Conservation (phyloP, 2,113 vertebrate species). For the Rhinoderma darwinii region DNA sequence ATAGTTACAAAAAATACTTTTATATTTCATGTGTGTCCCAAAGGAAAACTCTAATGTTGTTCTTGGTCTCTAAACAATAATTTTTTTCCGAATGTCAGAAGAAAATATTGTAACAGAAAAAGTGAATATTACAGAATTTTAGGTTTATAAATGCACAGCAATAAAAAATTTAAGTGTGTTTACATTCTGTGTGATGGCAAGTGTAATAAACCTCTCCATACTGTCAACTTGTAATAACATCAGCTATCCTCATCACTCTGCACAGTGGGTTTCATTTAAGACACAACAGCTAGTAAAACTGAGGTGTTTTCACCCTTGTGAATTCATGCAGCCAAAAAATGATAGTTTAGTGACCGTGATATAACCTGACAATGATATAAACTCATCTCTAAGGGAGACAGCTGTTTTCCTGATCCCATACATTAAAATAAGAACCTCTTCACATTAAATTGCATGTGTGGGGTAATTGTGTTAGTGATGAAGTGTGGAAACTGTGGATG, state of each 20-base stretch:
- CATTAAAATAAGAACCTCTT: not conserved
- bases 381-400: conserved; percentile 41
- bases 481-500: not conserved
- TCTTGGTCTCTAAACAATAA: not conserved
- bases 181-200: conserved; percentile 31
- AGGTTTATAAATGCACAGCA: not conserved
- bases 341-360: conserved; percentile 49
- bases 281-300: conserved; percentile 34
- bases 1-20: not conserved
- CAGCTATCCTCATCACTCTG: conserved; percentile 5
- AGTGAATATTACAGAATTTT: not conserved
- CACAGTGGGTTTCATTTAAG: conserved; percentile 8
- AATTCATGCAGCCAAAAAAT: conserved; percentile 36
- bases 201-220: conserved; percentile 17
- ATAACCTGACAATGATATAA: conserved; percentile 52
- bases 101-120: not conserved
- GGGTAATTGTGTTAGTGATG: not conserved
- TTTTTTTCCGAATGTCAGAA: not conserved
- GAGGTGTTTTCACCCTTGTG: conserved; percentile 47
- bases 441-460: not conserved
- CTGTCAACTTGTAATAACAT: conserved; percentile 18
- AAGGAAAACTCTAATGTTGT: not conserved
- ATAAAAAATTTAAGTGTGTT: conserved; percentile 21
- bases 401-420: conserved; percentile 34
- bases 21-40: not conserved